Conservation (phyloP, 2,797 vertebrate genomes). For the Myotis pilosus region DNA sequence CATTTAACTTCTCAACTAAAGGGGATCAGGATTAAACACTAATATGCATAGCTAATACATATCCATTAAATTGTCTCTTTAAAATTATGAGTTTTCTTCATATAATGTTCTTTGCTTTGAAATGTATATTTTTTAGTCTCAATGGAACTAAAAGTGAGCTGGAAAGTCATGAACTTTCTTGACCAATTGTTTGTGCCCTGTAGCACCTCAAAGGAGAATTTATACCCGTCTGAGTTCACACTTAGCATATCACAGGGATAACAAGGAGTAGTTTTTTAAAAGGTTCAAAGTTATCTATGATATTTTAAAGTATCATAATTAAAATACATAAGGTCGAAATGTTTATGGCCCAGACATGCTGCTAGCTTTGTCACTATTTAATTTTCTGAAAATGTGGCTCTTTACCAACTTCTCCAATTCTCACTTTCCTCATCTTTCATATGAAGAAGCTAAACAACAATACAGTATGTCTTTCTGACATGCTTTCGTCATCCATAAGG, state of each 20-base stretch:
- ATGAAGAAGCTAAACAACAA: neutral
- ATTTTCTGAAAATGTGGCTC: neutral
- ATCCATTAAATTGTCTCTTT: neutral
- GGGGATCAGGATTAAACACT: neutral
- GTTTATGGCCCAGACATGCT: neutral
- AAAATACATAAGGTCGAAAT: neutral
- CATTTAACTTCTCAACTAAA: neutral
- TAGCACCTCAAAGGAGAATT: neutral
- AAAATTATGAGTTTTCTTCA: neutral
- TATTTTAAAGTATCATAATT: neutral
- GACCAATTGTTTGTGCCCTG: neutral
- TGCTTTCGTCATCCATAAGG: neutral
- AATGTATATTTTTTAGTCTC: neutral
- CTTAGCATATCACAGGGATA: neutral
- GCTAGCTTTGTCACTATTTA: neutral
- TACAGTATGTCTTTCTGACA: neutral
- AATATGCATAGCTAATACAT: neutral
- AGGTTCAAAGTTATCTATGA: neutral
- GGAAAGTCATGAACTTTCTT: neutral
- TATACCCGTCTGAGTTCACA: neutral
- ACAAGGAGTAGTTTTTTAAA: neutral
- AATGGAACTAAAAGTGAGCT: neutral
- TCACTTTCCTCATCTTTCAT: neutral
- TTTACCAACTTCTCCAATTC: neutral
- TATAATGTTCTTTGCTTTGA: neutral